Conservation (phyloP, 1,140 invertebrate genomes). For the Tribolium madens region DNA sequence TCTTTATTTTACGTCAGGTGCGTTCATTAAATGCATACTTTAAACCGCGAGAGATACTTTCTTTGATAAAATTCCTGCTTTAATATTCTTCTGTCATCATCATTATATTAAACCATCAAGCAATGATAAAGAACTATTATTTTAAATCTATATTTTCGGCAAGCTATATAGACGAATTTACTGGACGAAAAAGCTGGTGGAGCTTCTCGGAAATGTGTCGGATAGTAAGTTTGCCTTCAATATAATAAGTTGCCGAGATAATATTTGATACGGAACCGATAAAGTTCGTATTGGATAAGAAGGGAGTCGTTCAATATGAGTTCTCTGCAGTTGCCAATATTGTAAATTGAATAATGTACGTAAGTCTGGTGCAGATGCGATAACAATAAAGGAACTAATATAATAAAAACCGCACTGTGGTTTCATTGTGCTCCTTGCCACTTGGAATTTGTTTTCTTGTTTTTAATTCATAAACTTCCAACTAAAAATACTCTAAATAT, state of each 20-base stretch:
- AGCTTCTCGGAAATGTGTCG: conserved; percentile 12
- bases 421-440: not conserved
- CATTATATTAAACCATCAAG: not conserved
- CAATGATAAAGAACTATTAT: not conserved
- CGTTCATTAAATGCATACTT: not conserved
- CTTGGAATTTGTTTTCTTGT: not conserved
- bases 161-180: not conserved
- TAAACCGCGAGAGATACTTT: not conserved
- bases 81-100: not conserved
- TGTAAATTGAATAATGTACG: conserved; percentile 22
- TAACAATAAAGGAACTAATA: not conserved
- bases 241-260: conserved; percentile 25
- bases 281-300: conserved; percentile 18
- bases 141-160: not conserved
- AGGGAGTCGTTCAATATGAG: conserved; percentile 15
- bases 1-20: not conserved
- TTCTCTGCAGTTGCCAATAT: conserved; percentile 26
- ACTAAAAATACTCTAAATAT: not conserved
- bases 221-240: conserved; percentile 11
- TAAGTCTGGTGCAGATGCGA: conserved; percentile 22
- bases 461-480: no score
- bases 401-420: conserved; percentile 4
- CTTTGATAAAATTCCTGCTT: not conserved
- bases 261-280: conserved; percentile 29
- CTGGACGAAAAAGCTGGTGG: not conserved